Evolutionary conservation across 2,797 vertebrate species (phyloP), one percentile per base, ranked within the genome.

Genomic region (Carcharodon carcharias): DNA sequence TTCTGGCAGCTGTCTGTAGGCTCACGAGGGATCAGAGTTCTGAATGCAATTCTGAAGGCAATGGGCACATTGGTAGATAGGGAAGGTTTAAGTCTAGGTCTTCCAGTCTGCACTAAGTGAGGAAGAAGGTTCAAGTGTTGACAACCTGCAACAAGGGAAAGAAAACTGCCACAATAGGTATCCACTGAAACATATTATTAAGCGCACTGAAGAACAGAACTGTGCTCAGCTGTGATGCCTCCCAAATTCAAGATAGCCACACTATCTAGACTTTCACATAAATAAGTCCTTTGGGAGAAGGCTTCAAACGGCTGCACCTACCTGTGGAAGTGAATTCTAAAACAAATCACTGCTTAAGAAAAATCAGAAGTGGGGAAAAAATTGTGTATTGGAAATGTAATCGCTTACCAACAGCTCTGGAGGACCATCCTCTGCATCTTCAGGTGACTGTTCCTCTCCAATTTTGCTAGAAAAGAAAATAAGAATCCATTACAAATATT

Each of bases 371-470:
- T 35, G 67, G 31, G 26, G 31, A 56, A 0, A 56, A 67, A 31
- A 96, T 0, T 69, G 63, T 35, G 1, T 31, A 92, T 45, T 94
- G 23, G 67, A 8, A 16, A 45, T 73, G 1, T n/a, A 80, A 40
- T 40, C 26, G 96, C 98, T 97, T 96, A 99, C 99, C 99, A 99
- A 96, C 96, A 99, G 98, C 97, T 99, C 99, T 58, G 99, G 99
- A 97, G 99, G 99, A 0, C 99, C 99, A 91, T 99, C 99, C 97
- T 99, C 99, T 96, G 99, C 99, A 97, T 99, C 99, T 96, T 99
- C 99, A 6, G 99, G 99, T 1, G 99, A 99, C 96, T 99, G 99
- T 82, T 99, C 99, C 97, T 99, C 99, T 97, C 99, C 99, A 95
- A 99, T 99, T 98, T 99, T 99, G 98, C 99, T 99, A 97, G 23